Conservation (phyloP, 2,888 invertebrate species). For the Willowsia nigromaculata region DNA sequence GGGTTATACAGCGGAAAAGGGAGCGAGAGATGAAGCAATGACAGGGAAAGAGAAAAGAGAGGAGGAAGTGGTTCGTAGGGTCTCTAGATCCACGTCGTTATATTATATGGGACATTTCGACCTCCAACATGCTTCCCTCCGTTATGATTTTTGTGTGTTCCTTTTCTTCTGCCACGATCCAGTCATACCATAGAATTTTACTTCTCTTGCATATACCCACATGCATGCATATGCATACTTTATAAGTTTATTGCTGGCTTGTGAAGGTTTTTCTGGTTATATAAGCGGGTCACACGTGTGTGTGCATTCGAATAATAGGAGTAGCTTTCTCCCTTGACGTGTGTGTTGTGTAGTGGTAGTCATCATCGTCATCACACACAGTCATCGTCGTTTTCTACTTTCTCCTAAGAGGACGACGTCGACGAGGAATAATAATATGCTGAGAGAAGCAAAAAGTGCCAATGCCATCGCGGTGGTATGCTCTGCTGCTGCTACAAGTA, state of each 20-base stretch:
- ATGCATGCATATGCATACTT: constrained; percentile 50
- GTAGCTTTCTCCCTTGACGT: constrained; percentile 35
- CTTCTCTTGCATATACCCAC: neutral
- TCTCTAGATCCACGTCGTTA: constrained; percentile 71
- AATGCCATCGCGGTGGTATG: constrained; percentile 67
- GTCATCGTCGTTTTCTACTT: constrained; percentile 59
- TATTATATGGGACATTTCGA: constrained; percentile 74
- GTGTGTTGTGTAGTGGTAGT: constrained; percentile 56
- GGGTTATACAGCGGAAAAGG: constrained; percentile 60
- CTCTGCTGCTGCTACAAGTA: constrained; percentile 62
- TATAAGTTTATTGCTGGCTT: constrained; percentile 31
- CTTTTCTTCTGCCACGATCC: constrained; percentile 6
- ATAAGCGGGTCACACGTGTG: constrained; percentile 23
- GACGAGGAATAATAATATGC: constrained; percentile 67
- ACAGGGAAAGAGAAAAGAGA: constrained; percentile 62
- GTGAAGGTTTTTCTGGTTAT: constrained; percentile 6
- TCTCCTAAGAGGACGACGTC: constrained; percentile 59
- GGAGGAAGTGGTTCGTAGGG: constrained; percentile 71
- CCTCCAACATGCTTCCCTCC: constrained; percentile 70
- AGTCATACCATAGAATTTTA: no score
- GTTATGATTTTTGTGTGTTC: no score
- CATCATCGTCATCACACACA: constrained; percentile 43
- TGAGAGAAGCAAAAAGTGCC: constrained; percentile 71
- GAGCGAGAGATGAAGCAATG: constrained; percentile 61
- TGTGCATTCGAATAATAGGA: constrained; percentile 38